Base-by-base conservation (phyloP, 2,797 vertebrate species). In the Pelobates cultripes region DNA sequence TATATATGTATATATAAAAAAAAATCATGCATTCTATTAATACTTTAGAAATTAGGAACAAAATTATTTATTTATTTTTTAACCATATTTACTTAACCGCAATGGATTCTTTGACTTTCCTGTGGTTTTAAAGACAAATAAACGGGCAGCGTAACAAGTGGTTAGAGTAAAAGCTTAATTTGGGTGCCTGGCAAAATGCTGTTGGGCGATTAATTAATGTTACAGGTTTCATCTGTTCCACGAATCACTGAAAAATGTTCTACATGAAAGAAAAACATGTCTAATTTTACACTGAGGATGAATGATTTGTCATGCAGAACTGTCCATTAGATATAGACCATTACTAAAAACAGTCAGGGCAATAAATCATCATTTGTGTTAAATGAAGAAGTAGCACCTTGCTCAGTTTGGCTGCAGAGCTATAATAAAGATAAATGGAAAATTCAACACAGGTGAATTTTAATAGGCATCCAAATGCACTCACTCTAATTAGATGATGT, bases 391-490 rank as follows among this genome's bases (percentile, higher is more conserved):
- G 86, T 86, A 88, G 85, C 86, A 89, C 87, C 89, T 91, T 87
- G 85, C 87, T 87, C 87, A 84, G 71, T 77, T 84, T 86, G 79
- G 85, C 87, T 87, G 86, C 88, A 90, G 85, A 84, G 77, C 88
- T 82, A 79, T 92, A 93, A 94, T 91, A 86, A 89, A 91, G 92
- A 95, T 92, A 92, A 93, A 94, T 93, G 87, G 86, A 90, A 89
- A 92, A 88, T 84, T 85, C 77, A 41, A 81, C 89, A 88, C 90
- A 94, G 92, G 91, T 93, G 90, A 92, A 88, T 91, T 91, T 93
- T 91, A 92, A 92, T 89, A 89, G 88, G 86, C 88, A 89, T 87
- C 86, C 86, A 90, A 91, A 91, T 89, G 89, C 17, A 51, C 86
- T 90, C 87, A 87, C 85, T 90, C 90, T 92, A 94, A 94, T 94